Conservation (phyloP, 1,140 invertebrate species). For the Hirudo medicinalis region DNA sequence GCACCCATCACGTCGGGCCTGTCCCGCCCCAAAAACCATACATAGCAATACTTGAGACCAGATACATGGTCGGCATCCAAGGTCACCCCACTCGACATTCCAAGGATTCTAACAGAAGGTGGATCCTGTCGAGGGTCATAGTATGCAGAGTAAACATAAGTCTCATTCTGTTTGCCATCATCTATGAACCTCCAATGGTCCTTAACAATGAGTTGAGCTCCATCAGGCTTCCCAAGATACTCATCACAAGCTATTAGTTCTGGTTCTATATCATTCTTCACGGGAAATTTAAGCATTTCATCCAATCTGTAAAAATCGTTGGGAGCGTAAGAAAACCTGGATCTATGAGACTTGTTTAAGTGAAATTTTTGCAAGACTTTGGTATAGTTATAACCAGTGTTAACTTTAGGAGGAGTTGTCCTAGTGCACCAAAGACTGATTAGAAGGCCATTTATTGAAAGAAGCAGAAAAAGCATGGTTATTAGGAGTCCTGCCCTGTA, state of each 20-base stretch:
- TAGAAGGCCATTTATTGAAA: too few relatives aligned
- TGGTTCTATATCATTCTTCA: too few relatives aligned
- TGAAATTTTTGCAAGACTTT: too few relatives aligned
- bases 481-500: too few relatives aligned
- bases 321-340: too few relatives aligned
- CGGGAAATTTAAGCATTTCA: too few relatives aligned
- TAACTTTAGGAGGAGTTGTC: too few relatives aligned
- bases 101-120: slow-evolving; percentile 6
- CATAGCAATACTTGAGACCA: slow-evolving; percentile 13
- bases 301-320: too few relatives aligned
- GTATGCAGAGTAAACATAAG: slow-evolving; percentile 18
- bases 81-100: background rate
- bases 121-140: slow-evolving; percentile 3
- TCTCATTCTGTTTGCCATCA: slow-evolving; percentile 1
- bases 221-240: background rate
- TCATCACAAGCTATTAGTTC: slow-evolving; percentile 4
- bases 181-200: background rate
- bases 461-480: too few relatives aligned
- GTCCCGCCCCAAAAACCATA: slow-evolving; percentile 11
- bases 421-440: too few relatives aligned
- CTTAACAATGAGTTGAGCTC: background rate
- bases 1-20: background rate
- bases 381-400: too few relatives aligned
- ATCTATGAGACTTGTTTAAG: too few relatives aligned
- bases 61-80: background rate